Evolutionary conservation across 2,797 vertebrate genomes (phyloP).

Genomic region (Sebastes minor): DNA sequence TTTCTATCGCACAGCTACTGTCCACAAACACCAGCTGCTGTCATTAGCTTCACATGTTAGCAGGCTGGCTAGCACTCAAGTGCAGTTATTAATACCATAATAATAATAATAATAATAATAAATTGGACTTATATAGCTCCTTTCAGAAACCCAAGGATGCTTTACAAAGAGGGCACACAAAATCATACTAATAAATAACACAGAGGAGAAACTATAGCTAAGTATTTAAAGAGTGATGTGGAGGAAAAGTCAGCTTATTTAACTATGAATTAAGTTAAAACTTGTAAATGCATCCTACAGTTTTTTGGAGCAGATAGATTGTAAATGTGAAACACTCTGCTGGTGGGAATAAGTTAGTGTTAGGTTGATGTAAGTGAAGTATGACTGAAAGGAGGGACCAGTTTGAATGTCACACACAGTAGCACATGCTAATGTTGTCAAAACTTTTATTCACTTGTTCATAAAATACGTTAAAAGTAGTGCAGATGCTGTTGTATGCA

Average conservation of each 20-base stretch:
- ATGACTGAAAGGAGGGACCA: not conserved
- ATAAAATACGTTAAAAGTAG: not conserved
- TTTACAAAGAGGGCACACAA: no score
- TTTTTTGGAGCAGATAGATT: not conserved
- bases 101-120: no score
- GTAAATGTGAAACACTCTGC: not conserved
- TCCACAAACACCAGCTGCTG: conserved; percentile 55
- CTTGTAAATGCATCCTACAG: no score
- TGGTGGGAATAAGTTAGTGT: not conserved
- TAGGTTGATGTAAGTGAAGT: not conserved
- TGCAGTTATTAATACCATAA: not conserved
- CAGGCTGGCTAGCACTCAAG: conserved; percentile 39
- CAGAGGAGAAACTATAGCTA: no score
- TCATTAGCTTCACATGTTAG: conserved; percentile 66
- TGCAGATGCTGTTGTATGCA: not conserved
- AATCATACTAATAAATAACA: no score
- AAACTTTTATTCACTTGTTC: conserved; percentile 7
- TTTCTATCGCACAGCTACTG: not conserved
- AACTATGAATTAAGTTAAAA: no score
- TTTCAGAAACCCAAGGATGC: no score
- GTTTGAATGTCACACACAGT: conserved; percentile 30
- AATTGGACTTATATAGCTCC: no score
- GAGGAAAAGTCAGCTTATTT: no score
- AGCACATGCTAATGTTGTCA: conserved; percentile 39
- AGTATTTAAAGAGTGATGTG: no score